A percentile compares a stretch with the other conserved stretches of the same genome.
Evolutionary conservation across 2,888 invertebrate genomes (phyloP).

Genomic region (Drosophila emarginata): DNA sequence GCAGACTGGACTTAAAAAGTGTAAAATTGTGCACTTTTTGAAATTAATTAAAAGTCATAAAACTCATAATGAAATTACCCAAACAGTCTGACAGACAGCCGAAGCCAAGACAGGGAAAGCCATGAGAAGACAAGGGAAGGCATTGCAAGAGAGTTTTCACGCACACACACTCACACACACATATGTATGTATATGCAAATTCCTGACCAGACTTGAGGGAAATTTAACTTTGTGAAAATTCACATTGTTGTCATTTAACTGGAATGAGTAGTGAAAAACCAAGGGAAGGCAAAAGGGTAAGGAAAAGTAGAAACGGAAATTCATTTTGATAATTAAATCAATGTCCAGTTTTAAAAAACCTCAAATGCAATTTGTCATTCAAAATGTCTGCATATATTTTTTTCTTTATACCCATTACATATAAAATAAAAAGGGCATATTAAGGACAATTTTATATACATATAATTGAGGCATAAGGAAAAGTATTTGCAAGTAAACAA

Average conservation of each 20-base stretch:
- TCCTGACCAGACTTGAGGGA: slow-evolving; percentile 28
- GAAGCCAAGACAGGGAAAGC: slow-evolving; percentile 18
- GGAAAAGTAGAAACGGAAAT: slow-evolving; percentile 22
- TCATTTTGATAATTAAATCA: slow-evolving; percentile 56
- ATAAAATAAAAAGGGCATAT: neutral
- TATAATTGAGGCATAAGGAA: too few species aligned
- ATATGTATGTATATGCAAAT: slow-evolving; percentile 41
- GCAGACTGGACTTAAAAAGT: slow-evolving; percentile 38
- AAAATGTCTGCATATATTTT: slow-evolving; percentile 20
- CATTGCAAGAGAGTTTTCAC: slow-evolving; percentile 3
- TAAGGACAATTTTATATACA: neutral
- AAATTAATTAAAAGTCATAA: slow-evolving; percentile 75
- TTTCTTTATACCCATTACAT: slow-evolving; percentile 2
- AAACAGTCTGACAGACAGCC: slow-evolving; percentile 34
- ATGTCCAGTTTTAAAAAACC: slow-evolving; percentile 39
- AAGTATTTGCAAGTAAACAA: neutral
- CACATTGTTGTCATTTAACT: slow-evolving; percentile 12
- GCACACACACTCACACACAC: slow-evolving; percentile 4
- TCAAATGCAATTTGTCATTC: slow-evolving; percentile 48
- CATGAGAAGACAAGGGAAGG: slow-evolving; percentile 6
- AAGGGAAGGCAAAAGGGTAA: slow-evolving; percentile 6
- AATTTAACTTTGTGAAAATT: slow-evolving; percentile 28
- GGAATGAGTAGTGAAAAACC: neutral
- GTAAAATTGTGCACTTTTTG: slow-evolving; percentile 71
- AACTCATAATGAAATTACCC: slow-evolving; percentile 72